Percentiles rank a stretch among this genome's conserved stretches.
Conservation (phyloP, 2,888 invertebrate species). For the Aromia moschata region DNA sequence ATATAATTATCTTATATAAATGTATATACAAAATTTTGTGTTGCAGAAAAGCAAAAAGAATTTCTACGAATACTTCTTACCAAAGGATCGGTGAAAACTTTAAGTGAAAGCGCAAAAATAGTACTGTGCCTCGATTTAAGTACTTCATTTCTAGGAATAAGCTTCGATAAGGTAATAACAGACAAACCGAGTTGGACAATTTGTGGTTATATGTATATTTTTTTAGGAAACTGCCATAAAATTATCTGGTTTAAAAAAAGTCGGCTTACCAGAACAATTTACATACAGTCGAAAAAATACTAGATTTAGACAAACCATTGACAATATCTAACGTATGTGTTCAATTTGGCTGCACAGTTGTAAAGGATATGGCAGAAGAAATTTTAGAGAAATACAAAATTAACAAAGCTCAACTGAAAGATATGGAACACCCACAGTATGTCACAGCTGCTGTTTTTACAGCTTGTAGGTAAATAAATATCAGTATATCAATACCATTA, state of each 20-base stretch:
- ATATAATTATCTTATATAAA: background rate
- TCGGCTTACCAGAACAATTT: constrained; percentile 66
- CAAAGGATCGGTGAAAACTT: constrained; percentile 59
- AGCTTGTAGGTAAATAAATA: constrained; percentile 67
- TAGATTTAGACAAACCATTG: constrained; percentile 68
- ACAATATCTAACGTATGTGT: constrained; percentile 69
- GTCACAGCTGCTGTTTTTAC: constrained; percentile 72
- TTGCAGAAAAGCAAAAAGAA: constrained; percentile 67
- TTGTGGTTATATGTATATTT: too few relatives aligned
- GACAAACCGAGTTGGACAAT: too few relatives aligned
- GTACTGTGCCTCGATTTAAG: constrained; percentile 72
- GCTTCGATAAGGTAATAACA: constrained; percentile 69
- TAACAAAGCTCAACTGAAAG: constrained; percentile 64
- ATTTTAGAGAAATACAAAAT: constrained; percentile 66
- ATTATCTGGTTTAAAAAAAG: constrained; percentile 68
- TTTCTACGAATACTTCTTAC: constrained; percentile 65
- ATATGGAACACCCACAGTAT: constrained; percentile 72
- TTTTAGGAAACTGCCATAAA: constrained; percentile 68
- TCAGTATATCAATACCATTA: background rate
- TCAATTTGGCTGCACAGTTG: constrained; percentile 65
- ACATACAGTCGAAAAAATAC: constrained; percentile 69
- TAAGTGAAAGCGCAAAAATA: constrained; percentile 70
- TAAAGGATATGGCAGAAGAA: constrained; percentile 65
- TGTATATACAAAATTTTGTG: background rate
- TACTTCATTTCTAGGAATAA: constrained; percentile 63